A percentile compares a stretch with the other conserved stretches of the same genome.
Evolutionary conservation across 2,888 invertebrate species (phyloP).

Genomic region (Cerastoderma edule): DNA sequence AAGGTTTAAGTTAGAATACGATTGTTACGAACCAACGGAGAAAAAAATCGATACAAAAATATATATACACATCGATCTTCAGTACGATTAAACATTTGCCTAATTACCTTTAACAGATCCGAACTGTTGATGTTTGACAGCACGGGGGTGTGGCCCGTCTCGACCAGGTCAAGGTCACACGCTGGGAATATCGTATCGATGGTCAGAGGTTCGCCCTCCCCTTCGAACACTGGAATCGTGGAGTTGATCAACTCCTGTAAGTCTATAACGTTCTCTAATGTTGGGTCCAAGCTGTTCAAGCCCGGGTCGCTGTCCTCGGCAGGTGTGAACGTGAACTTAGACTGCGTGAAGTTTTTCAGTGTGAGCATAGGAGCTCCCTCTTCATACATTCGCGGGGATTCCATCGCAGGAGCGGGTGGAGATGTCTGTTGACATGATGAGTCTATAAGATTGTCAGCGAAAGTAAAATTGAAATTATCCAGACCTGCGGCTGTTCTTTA

Average conservation of each 20-base stretch:
- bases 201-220: slow-evolving; percentile 46
- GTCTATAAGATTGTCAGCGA: slow-evolving; percentile 66
- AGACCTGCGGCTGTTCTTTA: slow-evolving; percentile 59
- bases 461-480: slow-evolving; percentile 65
- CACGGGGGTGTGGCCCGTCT: slow-evolving; percentile 50
- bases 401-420: slow-evolving; percentile 42
- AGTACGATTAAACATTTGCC: no score
- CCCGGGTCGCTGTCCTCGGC: slow-evolving; percentile 23
- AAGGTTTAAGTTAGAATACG: no score
- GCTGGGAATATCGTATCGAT: slow-evolving; percentile 53
- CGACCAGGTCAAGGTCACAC: slow-evolving; percentile 57
- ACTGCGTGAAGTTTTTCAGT: slow-evolving; percentile 42
- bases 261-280: slow-evolving; percentile 96
- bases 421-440: slow-evolving; percentile 67
- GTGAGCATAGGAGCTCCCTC: slow-evolving; percentile 48
- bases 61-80: no score
- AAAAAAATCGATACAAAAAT: not conserved
- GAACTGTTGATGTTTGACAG: slow-evolving; percentile 17
- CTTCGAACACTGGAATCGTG: slow-evolving; percentile 79
- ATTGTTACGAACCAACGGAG: no score
- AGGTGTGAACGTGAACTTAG: slow-evolving; percentile 48
- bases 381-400: slow-evolving; percentile 68
- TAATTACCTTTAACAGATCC: slow-evolving; percentile 54
- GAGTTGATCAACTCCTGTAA: slow-evolving; percentile 92
- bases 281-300: slow-evolving; percentile 90